These are phyloP conservation scores for Dolichotis patagonum DNA, from an alignment of 2,113 vertebrate genomes.

Conservation along the genomic window DNA sequence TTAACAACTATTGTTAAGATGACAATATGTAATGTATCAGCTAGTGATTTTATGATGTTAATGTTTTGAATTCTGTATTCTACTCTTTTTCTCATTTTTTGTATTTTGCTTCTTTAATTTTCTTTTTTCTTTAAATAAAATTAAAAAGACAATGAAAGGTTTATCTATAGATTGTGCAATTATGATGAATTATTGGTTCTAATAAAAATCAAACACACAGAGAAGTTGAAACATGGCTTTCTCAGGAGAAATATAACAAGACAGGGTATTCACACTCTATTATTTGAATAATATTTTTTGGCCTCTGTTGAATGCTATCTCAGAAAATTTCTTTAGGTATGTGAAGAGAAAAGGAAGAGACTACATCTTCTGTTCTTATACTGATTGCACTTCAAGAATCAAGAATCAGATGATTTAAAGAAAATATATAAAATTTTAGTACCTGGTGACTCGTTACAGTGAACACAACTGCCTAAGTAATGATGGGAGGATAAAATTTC, in stretches of 20 bases:
- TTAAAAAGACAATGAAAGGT: not conserved
- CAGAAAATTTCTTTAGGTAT: not conserved
- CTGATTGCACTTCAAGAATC: not conserved
- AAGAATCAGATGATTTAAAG: not conserved
- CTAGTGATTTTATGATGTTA: too few relatives aligned
- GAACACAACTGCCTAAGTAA: not conserved
- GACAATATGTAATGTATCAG: too few relatives aligned
- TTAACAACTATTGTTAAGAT: too few relatives aligned
- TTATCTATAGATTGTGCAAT: not conserved
- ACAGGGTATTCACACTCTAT: not conserved
- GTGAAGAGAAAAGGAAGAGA: not conserved
- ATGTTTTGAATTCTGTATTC: too few relatives aligned
- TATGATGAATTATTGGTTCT: not conserved
- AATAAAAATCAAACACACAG: slow-evolving; percentile 1
- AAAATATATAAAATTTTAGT: not conserved
- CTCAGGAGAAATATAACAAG: not conserved
- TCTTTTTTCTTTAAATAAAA: too few relatives aligned
- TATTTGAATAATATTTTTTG: not conserved
- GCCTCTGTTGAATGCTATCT: not conserved
- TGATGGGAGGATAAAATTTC: not conserved
- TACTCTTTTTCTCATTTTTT: too few relatives aligned
- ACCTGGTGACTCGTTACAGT: not conserved
- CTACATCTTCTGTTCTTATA: not conserved
- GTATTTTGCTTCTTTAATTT: too few relatives aligned
- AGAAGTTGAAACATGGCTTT: not conserved